These are phyloP conservation scores for Leptobrachium ailaonicum DNA, from an alignment of 2,113 vertebrate species.

Conservation along the genomic window DNA sequence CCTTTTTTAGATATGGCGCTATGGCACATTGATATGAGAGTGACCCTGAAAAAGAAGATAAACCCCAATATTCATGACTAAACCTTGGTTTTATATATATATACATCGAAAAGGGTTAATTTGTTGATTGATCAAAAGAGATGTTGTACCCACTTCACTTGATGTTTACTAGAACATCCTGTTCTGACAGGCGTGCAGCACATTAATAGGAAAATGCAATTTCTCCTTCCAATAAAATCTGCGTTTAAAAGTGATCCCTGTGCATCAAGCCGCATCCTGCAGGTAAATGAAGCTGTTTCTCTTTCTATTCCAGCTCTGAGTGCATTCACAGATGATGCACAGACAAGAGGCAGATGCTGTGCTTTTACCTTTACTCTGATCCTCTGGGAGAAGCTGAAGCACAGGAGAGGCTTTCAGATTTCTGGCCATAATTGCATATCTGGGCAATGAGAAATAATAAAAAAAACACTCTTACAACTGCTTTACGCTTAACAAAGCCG, in stretches of 20 bases:
- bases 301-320: not conserved
- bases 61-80: too few species aligned
- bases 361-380: not conserved
- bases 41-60: too few species aligned
- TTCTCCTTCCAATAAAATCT: slow-evolving; percentile 1
- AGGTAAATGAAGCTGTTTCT: slow-evolving; percentile 4
- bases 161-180: not conserved
- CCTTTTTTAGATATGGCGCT: too few species aligned
- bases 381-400: slow-evolving; percentile 26
- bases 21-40: too few species aligned
- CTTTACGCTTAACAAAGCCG: not conserved
- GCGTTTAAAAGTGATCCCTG: slow-evolving; percentile 14
- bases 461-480: not conserved
- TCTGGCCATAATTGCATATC: slow-evolving; percentile 1
- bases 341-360: not conserved
- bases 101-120: too few species aligned
- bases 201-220: slow-evolving; percentile 24
- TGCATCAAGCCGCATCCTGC: slow-evolving; percentile 11
- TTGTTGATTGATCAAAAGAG: too few species aligned
- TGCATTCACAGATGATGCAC: slow-evolving; percentile 5
- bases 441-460: not conserved
- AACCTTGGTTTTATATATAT: too few species aligned
- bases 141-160: not conserved
- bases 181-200: slow-evolving; percentile 9
- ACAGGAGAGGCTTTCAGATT: slow-evolving; percentile 21